phyloP scores from a whole-genome alignment of 2,888 invertebrate genomes.

The Apodemia duryi region DNA sequence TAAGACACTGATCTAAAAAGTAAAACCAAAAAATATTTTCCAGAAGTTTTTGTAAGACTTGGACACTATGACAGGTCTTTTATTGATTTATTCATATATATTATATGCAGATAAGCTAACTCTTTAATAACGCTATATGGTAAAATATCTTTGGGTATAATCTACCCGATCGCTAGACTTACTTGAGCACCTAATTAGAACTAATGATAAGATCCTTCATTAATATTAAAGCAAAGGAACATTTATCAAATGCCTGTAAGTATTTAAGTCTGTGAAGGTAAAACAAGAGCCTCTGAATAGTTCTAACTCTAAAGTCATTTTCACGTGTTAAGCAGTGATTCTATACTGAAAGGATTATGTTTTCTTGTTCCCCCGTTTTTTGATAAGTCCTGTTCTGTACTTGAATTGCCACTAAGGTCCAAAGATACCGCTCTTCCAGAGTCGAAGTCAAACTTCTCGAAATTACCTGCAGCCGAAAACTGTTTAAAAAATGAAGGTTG shows the following conservation, averaged over 20 bases:
- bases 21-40: no score
- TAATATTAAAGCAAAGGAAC: conserved; percentile 56
- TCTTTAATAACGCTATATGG: no score
- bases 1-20: no score
- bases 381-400: conserved; percentile 66
- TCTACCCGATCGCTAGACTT: background rate
- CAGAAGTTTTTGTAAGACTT: no score
- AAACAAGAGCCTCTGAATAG: conserved; percentile 57
- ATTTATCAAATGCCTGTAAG: conserved; percentile 49
- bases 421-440: conserved; percentile 72
- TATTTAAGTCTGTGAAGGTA: conserved; percentile 28
- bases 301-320: conserved; percentile 53
- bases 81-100: no score
- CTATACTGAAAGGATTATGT: conserved; percentile 94
- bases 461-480: conserved; percentile 57
- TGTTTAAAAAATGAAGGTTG: conserved; percentile 70
- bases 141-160: background rate
- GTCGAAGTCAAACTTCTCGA: conserved; percentile 74
- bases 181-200: conserved; percentile 38
- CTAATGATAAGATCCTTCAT: conserved; percentile 51
- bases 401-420: conserved; percentile 66
- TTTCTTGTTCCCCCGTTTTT: conserved; percentile 80
- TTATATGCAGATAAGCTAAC: no score
- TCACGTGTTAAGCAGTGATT: conserved; percentile 88
- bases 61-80: no score